Evolutionary conservation across 2,888 invertebrate species (phyloP), one percentile per base, ranked within the genome.

Genomic region (Diplazon laetatorius): DNA sequence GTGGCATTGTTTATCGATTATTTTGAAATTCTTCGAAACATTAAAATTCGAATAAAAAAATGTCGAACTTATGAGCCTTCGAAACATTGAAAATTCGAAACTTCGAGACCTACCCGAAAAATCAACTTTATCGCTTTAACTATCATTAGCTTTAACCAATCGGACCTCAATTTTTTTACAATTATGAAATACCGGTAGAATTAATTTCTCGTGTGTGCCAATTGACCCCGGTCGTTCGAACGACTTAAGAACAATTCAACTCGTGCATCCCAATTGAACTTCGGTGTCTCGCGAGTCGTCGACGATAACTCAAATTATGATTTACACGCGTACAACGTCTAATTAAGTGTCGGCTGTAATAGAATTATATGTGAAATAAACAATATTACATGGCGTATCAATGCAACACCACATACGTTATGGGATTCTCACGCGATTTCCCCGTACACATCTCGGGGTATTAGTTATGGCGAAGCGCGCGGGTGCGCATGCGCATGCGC

Each of bases 191-290:
- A n/a, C n/a, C n/a, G n/a, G n/a, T n/a, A n/a, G n/a, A n/a, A n/a
- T n/a, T n/a, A n/a, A n/a, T n/a, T n/a, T n/a, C n/a, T n/a, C n/a
- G n/a, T n/a, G n/a, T n/a, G n/a, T n/a, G n/a, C n/a, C 72, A 46
- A 52, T 42, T 71, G 35, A 39, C 50, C 20, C 9, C 52, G 48
- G 55, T 39, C 42, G 52, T 50, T 57, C 44, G 44, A 59, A 68
- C 39, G 25, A 57, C 37, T 76, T 85, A 85, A 87, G 84, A 86
- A 86, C 85, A 83, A 83, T 85, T 84, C 82, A 82, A 85, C 87
- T 82, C 79, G 75, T 48, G 60, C 46, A 50, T 63, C 68, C 20
- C n/a, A 46, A 30, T 42, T 42, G 42, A 42, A 48, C 55, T 42
- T 6, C 14, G 30, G 9, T 30, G 39, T 52, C 57, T 73, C 35